phyloP scores from a whole-genome alignment of 2,797 vertebrate species.

The Hephaestus fuliginosus region DNA sequence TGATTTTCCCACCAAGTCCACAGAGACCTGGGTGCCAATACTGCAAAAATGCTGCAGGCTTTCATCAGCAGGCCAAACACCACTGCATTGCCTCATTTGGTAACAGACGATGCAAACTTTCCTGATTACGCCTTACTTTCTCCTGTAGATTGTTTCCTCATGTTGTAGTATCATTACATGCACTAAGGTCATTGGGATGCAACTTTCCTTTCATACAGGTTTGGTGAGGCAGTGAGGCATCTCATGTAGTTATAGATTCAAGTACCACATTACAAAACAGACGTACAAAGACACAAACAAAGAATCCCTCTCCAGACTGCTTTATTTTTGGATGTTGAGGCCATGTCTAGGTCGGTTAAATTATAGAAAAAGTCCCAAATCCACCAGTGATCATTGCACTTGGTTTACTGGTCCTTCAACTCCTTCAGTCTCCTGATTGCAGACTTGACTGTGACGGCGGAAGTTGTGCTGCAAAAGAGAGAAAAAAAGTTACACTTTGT shows the following conservation, averaged over 20 bases:
- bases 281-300: constrained; percentile 60
- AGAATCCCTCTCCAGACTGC: constrained; percentile 72
- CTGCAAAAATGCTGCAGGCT: too few relatives aligned
- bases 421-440: constrained; percentile 99
- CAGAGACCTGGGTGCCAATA: too few relatives aligned
- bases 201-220: background rate
- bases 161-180: background rate
- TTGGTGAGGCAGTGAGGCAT: background rate
- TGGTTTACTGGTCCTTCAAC: constrained; percentile 96
- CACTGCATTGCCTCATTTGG: too few relatives aligned
- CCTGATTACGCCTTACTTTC: too few relatives aligned
- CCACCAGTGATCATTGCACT: constrained; percentile 59
- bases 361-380: constrained; percentile 80
- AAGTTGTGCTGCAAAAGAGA: constrained; percentile 91
- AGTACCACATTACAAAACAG: background rate
- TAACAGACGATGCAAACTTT: too few relatives aligned
- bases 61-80: too few relatives aligned
- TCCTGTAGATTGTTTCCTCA: too few relatives aligned
- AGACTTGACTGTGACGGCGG: constrained; percentile 98
- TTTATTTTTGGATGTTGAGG: constrained; percentile 79
- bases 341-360: constrained; percentile 73
- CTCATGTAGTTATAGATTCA: background rate
- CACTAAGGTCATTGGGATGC: background rate
- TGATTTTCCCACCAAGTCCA: too few relatives aligned
- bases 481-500: constrained; percentile 1